A percentile compares a stretch with the other conserved stretches of the same genome.
phyloP scores from a whole-genome alignment of 2,888 invertebrate species.

The Acleris literana region DNA sequence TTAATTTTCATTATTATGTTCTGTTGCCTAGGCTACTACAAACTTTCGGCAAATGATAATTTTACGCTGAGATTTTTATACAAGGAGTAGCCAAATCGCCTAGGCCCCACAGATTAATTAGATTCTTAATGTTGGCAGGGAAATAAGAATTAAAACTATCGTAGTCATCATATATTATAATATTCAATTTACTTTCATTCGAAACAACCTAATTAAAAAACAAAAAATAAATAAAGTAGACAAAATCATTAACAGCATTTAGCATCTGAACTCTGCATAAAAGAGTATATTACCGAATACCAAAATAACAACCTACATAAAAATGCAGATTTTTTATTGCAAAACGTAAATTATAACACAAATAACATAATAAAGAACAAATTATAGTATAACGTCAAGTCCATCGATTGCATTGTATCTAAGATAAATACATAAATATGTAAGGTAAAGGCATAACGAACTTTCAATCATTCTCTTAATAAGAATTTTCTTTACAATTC shows the following conservation, averaged over 20 bases:
- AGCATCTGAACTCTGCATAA: constrained; percentile 21
- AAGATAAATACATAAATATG: no score
- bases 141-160: constrained; percentile 9
- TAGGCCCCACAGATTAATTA: neutral
- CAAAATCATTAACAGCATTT: constrained; percentile 22
- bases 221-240: constrained; percentile 20
- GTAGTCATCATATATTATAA: constrained; percentile 21
- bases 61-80: neutral
- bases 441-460: no score
- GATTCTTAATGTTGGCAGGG: neutral
- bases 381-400: no score
- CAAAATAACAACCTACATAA: constrained; percentile 23
- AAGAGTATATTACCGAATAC: constrained; percentile 16
- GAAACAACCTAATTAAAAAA: constrained; percentile 12
- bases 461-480: neutral
- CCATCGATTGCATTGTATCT: no score
- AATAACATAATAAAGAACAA: constrained; percentile 6
- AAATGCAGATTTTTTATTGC: constrained; percentile 25
- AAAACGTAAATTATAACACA: constrained; percentile 12
- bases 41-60: no score
- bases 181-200: constrained; percentile 25
- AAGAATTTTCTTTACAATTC: neutral
- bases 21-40: no score
- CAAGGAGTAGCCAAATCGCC: neutral
- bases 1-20: no score